Percentiles rank a stretch among this genome's conserved stretches.
These are phyloP conservation scores for Spheniscus mendiculus DNA, from an alignment of 2,113 vertebrate species.

Conservation along the genomic window DNA sequence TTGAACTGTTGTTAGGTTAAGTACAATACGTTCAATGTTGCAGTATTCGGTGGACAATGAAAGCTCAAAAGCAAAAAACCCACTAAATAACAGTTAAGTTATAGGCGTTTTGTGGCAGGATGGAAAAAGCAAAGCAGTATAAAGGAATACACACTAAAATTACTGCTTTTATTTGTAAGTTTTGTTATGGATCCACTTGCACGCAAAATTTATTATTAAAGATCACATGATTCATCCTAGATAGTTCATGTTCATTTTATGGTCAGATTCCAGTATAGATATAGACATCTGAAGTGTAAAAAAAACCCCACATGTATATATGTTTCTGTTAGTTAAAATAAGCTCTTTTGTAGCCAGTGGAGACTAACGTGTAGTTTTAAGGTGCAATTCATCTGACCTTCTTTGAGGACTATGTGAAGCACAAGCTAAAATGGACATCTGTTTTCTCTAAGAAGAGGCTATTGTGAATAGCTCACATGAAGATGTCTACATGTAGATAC, in stretches of 20 bases:
- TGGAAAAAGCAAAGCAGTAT: background rate
- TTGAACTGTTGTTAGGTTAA: background rate
- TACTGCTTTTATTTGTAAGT: background rate
- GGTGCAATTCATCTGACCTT: background rate
- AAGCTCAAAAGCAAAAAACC: background rate
- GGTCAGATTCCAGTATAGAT: background rate
- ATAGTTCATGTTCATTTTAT: background rate
- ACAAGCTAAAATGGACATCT: background rate
- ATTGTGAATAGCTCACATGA: background rate
- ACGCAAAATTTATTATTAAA: background rate
- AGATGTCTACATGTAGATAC: background rate
- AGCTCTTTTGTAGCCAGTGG: background rate
- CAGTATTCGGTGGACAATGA: conserved; percentile 4
- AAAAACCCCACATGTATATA: too few species aligned
- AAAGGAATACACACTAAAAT: background rate
- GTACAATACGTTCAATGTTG: background rate
- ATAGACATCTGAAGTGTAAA: background rate
- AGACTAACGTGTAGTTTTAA: background rate
- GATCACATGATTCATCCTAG: background rate
- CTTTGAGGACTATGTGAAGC: background rate
- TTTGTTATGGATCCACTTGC: background rate
- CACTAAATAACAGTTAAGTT: background rate
- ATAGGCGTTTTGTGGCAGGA: background rate
- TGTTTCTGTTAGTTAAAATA: background rate
- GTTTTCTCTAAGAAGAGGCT: background rate